Conservation (phyloP, 2,113 vertebrate genomes). For the Eleginops maclovinus region DNA sequence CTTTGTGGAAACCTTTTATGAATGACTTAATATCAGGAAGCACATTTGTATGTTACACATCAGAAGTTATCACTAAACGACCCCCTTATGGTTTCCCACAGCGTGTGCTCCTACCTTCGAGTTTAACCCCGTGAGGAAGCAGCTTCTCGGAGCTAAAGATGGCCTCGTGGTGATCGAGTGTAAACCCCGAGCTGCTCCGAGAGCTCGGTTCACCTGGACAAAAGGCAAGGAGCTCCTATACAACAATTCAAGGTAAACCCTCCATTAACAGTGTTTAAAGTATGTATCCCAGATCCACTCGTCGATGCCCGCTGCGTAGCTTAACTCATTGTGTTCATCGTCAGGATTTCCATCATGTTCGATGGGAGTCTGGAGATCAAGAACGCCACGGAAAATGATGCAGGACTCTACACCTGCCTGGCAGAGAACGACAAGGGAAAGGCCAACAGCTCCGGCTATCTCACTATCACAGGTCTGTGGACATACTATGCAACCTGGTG, state of each 20-base stretch:
- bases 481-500: too few species aligned
- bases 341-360: conserved; percentile 91
- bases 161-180: conserved; percentile 95
- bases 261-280: too few species aligned
- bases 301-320: background rate
- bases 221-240: conserved; percentile 93
- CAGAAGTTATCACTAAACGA: background rate
- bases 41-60: background rate
- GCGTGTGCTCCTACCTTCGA: conserved; percentile 95
- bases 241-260: conserved; percentile 90
- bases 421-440: conserved; percentile 96
- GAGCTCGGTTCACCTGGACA: conserved; percentile 93
- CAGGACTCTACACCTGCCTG: conserved; percentile 92
- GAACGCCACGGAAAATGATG: conserved; percentile 90
- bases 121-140: conserved; percentile 93
- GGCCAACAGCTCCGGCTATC: conserved; percentile 91
- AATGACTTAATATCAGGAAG: background rate
- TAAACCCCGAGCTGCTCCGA: conserved; percentile 94
- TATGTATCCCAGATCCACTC: background rate
- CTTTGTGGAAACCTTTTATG: too few species aligned
- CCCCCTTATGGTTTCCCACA: conserved; percentile 50
- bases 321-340: background rate
- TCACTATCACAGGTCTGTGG: conserved; percentile 91
- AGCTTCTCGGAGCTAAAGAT: conserved; percentile 91
- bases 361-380: conserved; percentile 96